Percentiles rank a stretch among this genome's conserved stretches.
These are phyloP conservation scores for Ctenicera cuprea DNA, from an alignment of 2,888 invertebrate genomes.

Conservation along the genomic window DNA sequence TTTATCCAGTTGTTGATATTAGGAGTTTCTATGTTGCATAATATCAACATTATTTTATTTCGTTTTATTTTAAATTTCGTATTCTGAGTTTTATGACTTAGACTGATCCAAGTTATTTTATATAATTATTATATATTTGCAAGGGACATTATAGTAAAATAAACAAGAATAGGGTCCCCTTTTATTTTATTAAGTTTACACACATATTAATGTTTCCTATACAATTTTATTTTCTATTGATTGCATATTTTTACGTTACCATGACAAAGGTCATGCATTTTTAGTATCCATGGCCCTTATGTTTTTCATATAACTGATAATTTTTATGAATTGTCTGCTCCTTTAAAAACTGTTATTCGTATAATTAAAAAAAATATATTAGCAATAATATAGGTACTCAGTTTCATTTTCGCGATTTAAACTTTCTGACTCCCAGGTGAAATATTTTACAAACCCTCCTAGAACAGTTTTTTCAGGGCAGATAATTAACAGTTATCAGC, in stretches of 20 bases:
- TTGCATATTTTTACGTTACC: neutral
- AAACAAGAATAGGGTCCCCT: slow-evolving; percentile 67
- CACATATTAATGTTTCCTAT: neutral
- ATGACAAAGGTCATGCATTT: neutral
- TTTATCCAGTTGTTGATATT: slow-evolving; percentile 57
- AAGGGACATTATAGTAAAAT: slow-evolving; percentile 58
- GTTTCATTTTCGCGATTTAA: too few relatives aligned
- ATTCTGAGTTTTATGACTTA: slow-evolving; percentile 57
- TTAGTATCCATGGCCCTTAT: neutral
- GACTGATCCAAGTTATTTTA: slow-evolving; percentile 59
- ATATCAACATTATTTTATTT: slow-evolving; percentile 45
- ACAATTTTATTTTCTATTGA: neutral
- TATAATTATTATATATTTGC: slow-evolving; percentile 57
- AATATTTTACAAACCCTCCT: too few relatives aligned
- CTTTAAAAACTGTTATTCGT: too few relatives aligned
- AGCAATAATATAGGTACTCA: too few relatives aligned
- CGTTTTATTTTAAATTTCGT: slow-evolving; percentile 61
- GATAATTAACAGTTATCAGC: too few relatives aligned
- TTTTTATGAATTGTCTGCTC: too few relatives aligned
- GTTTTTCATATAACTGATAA: too few relatives aligned
- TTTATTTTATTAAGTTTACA: slow-evolving; percentile 48
- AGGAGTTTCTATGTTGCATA: slow-evolving; percentile 47
- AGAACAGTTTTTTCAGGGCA: too few relatives aligned
- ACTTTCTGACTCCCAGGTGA: too few relatives aligned
- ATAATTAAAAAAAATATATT: too few relatives aligned